A percentile compares a stretch with the other conserved stretches of the same genome.
Conservation (phyloP, 2,888 invertebrate species). For the Ophonus ardosiacus region DNA sequence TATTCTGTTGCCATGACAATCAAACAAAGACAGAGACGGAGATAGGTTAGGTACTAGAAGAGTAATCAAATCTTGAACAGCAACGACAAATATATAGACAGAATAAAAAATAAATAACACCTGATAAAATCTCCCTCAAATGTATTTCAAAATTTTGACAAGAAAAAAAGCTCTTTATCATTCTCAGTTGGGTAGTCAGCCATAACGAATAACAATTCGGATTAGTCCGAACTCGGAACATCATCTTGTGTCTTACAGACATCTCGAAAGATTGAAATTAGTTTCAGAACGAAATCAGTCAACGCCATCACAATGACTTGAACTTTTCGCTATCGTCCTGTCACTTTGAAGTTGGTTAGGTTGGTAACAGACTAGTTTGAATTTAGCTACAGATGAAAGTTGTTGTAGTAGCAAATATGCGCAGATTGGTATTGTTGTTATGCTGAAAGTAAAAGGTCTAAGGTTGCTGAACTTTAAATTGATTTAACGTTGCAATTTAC, state of each 20-base stretch:
- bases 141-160: constrained; percentile 23
- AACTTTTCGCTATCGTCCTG: constrained; percentile 44
- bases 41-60: neutral
- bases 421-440: constrained; percentile 10
- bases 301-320: constrained; percentile 33
- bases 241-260: constrained; percentile 8
- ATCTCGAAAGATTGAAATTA: constrained; percentile 43
- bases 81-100: too few species aligned
- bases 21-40: constrained; percentile 20
- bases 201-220: constrained; percentile 48
- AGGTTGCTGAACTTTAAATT: constrained; percentile 25
- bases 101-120: neutral
- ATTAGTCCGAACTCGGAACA: constrained; percentile 40
- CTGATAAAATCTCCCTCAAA: constrained; percentile 3
- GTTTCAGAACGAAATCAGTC: constrained; percentile 18
- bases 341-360: constrained; percentile 15
- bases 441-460: constrained; percentile 34
- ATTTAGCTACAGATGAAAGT: constrained; percentile 21
- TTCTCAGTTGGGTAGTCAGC: constrained; percentile 38
- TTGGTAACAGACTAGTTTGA: neutral
- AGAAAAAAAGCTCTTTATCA: constrained; percentile 37
- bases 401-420: neutral
- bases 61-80: too few species aligned
- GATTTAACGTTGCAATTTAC: neutral
- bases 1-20: constrained; percentile 58